Percentiles rank a stretch among this genome's conserved stretches.
phyloP scores from a whole-genome alignment of 2,888 invertebrate genomes.

The Lasioglossum pauxillum region DNA sequence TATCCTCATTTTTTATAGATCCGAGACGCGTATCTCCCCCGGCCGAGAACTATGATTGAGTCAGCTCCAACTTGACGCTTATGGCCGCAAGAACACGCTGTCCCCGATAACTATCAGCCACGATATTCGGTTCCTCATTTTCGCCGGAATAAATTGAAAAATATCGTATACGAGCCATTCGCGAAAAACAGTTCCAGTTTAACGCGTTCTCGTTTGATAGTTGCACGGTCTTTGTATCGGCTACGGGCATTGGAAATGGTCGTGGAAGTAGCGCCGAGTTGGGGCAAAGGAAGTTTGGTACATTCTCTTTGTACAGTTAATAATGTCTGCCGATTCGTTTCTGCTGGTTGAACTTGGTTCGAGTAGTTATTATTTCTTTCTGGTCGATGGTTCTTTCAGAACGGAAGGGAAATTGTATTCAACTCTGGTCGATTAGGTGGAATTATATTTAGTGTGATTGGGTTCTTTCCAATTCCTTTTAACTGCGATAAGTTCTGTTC shows the following conservation, averaged over 20 bases:
- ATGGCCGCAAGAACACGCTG: neutral
- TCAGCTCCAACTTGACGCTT: neutral
- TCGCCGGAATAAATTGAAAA: neutral
- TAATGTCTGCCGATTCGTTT: neutral
- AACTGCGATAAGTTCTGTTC: too few relatives aligned
- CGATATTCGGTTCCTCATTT: neutral
- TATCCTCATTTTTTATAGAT: slow-evolving; percentile 17
- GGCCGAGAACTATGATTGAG: neutral
- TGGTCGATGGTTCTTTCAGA: neutral
- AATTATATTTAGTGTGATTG: too few relatives aligned
- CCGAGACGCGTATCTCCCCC: neutral
- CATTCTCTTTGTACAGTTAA: neutral
- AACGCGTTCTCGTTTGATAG: neutral
- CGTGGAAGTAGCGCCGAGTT: too few relatives aligned
- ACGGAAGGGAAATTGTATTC: neutral
- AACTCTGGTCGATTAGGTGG: neutral
- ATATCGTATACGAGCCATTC: neutral
- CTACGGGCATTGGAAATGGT: too few relatives aligned
- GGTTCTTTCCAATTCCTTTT: too few relatives aligned
- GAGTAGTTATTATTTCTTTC: neutral
- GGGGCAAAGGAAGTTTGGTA: neutral
- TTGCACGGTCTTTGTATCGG: too few relatives aligned
- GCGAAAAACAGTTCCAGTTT: neutral
- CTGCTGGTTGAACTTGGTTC: neutral
- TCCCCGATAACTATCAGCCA: neutral